Evolutionary conservation across 2,888 invertebrate genomes (phyloP), one percentile per base, ranked within the genome.

Genomic region (Tachina lurida): DNA sequence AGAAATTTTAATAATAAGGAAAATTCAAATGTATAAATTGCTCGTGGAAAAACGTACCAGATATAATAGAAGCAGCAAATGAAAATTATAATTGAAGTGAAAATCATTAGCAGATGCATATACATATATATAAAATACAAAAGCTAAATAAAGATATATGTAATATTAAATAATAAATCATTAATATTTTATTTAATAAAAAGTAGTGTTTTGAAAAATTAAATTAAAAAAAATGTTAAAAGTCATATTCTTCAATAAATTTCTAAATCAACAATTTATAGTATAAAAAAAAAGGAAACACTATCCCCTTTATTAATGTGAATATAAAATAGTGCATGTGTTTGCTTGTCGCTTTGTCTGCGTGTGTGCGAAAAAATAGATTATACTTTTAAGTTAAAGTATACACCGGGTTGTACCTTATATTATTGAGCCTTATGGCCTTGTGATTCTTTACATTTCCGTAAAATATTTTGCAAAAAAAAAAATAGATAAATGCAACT

Each of bases 371-470:
- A 65, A 45, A 45, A 60, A 67, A 58, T 67, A 65, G 52, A 73
- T 45, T 79, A 79, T 71, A 73, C 47, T 45, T 73, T 78, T 47
- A 47, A 79, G 54, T 73, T 67, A 17, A 77, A 60, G 54, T 54
- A 76, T 77, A 63, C 8, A 74, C 74, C 80, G 84, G 80, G 70
- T 75, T 49, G 45, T 78, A 77, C 65, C 67, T 58, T 71, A 79
- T 79, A 75, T 78, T 82, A 85, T 82, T 85, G 85, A 82, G 84
- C 77, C 79, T 79, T 73, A 67, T 87, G 87, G 83, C 87, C 87
- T 87, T 87, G 87, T 80, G 84, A 84, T 87, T 81, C 81, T 85
- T 76, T 79, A 67, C 79, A 86, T 86, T 87, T 86, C 81, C 85
- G 84, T 79, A 79, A 79, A 58, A 79, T 70, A 73, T 58, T 67